Conservation (phyloP, 2,797 vertebrate species). For the Gorsachius magnificus region DNA sequence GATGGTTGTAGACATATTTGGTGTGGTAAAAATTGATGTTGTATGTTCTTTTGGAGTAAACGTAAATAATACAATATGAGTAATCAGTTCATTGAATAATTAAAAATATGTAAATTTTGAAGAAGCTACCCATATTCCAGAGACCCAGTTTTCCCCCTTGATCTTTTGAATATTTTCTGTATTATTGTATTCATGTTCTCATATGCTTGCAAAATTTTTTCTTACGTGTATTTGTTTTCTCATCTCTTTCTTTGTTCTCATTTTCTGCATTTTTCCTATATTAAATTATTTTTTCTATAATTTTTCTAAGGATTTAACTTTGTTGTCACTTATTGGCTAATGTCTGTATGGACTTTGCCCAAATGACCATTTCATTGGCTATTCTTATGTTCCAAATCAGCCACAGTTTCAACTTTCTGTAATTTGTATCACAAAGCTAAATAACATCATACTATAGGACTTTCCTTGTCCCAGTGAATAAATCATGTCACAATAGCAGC, state of each 20-base stretch:
- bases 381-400: background rate
- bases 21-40: background rate
- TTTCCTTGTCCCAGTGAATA: background rate
- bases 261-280: background rate
- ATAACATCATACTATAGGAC: background rate
- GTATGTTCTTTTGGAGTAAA: constrained; percentile 23
- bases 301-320: background rate
- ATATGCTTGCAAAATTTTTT: background rate
- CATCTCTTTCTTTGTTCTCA: background rate
- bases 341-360: background rate
- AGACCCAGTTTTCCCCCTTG: background rate
- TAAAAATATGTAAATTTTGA: background rate
- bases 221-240: background rate
- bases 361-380: background rate
- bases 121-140: background rate
- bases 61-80: background rate
- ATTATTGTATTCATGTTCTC: background rate
- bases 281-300: background rate
- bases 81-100: background rate
- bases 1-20: background rate
- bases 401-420: background rate
- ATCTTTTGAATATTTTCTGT: background rate
- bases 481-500: background rate
- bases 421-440: background rate
- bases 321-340: background rate